Base-by-base conservation (phyloP, 2,797 vertebrate species). In the Rhinella marina region DNA sequence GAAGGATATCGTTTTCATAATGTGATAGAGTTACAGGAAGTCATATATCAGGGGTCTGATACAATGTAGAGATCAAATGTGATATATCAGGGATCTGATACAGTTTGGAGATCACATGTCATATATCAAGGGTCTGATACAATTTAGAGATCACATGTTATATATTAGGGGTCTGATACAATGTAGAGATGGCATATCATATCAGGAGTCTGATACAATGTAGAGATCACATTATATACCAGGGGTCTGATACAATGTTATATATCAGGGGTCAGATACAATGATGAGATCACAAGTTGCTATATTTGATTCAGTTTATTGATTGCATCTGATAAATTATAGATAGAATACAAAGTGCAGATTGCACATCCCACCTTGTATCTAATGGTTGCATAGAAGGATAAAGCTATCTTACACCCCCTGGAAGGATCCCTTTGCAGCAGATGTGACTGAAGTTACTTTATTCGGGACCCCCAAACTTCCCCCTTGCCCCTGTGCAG, bases 401-500 rank as follows among this genome's bases (percentile, higher is more conserved):
- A 25, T 70, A 54, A 54, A 25, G 50, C 62, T 21, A 25, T 17
- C 19, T 8, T 14, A 0, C n/a, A 25, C 12, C 12, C 64, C 66
- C 25, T 70, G 68, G 16, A 66, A 27, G 7, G n/a, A 66, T 11
- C 62, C n/a, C 32, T 0, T n/a, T 76, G 50, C 75, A 56, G 7
- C 75, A 27, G 75, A 17, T 29, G 52, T 27, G n/a, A 57, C 52
- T 4, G n/a, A 61, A 80, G 14, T 61, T 32, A 41, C 78, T 80
- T 80, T 32, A 14, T 21, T 23, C 19, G 41, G 23, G 19, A 56
- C 85, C 66, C 62, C 66, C 78, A 27, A 87, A 80, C 78, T 73
- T 75, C 16, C 81, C 56, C 32, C n/a, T 16, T 48, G n/a, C 48
- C 87, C 75, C 56, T 56, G 21, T 27, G n/a, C 16, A 80, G 75